Percentiles rank a stretch among this genome's conserved stretches.
phyloP scores from a whole-genome alignment of 2,888 invertebrate genomes.

The Steromphala cineraria region DNA sequence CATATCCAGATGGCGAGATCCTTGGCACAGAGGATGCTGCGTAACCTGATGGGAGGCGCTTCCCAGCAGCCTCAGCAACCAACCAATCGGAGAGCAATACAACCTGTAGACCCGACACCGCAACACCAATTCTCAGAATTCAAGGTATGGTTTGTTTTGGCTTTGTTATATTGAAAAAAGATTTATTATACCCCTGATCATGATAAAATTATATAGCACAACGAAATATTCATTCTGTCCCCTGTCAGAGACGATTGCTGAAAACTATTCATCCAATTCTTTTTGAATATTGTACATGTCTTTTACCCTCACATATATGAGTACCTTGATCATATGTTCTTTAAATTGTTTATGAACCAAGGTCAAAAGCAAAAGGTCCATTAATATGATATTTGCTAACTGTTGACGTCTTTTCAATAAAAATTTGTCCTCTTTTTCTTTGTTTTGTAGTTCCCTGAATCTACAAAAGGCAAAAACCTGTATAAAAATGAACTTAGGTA shows the following conservation, averaged over 20 bases:
- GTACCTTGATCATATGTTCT: too few species aligned
- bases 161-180: background rate
- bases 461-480: conserved; percentile 69
- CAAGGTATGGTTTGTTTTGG: conserved; percentile 46
- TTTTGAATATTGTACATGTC: too few species aligned
- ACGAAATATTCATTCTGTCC: too few species aligned
- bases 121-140: conserved; percentile 56
- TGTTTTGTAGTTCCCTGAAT: conserved; percentile 72
- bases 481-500: conserved; percentile 71
- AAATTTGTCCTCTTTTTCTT: background rate
- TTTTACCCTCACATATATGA: too few species aligned
- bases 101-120: conserved; percentile 22
- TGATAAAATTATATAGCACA: too few species aligned
- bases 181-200: too few species aligned
- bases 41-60: conserved; percentile 35
- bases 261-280: too few species aligned
- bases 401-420: too few species aligned
- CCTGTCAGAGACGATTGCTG: too few species aligned
- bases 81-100: conserved; percentile 5
- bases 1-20: conserved; percentile 51
- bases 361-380: too few species aligned
- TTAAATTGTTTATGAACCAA: too few species aligned
- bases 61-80: conserved; percentile 23
- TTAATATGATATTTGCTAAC: too few species aligned
- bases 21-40: conserved; percentile 52